Evolutionary conservation across 2,797 vertebrate genomes (phyloP).

Genomic region (Anableps anableps): DNA sequence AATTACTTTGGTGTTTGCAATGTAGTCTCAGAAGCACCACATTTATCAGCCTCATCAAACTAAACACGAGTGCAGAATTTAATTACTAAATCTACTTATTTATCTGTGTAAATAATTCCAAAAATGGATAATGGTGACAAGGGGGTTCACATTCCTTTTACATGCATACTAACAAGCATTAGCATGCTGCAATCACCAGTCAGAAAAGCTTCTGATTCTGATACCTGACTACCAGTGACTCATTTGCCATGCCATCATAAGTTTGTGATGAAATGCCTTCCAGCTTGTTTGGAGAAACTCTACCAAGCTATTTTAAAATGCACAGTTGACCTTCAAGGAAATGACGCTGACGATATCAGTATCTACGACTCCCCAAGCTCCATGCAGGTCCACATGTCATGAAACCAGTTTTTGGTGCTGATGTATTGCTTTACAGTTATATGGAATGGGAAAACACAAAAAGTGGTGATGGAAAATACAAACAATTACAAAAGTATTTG

Average conservation of each 20-base stretch:
- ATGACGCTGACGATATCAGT: slow-evolving; percentile 63
- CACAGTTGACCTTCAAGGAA: slow-evolving; percentile 75
- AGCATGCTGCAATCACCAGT: slow-evolving; percentile 42
- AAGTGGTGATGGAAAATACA: slow-evolving; percentile 56
- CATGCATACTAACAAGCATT: slow-evolving; percentile 46
- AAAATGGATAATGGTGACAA: slow-evolving; percentile 33
- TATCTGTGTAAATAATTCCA: slow-evolving; percentile 24
- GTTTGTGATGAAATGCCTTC: slow-evolving; percentile 65
- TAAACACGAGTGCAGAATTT: slow-evolving; percentile 38
- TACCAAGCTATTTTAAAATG: slow-evolving; percentile 69
- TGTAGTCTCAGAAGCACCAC: slow-evolving; percentile 28
- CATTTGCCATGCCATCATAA: slow-evolving; percentile 65
- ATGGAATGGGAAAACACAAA: slow-evolving; percentile 72
- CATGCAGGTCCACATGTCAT: slow-evolving; percentile 61
- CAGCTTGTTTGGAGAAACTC: slow-evolving; percentile 61
- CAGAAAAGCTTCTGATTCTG: slow-evolving; percentile 57
- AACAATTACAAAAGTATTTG: slow-evolving; percentile 64
- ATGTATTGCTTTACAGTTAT: slow-evolving; percentile 71
- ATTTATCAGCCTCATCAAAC: slow-evolving; percentile 27
- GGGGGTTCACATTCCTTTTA: slow-evolving; percentile 17
- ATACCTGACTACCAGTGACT: slow-evolving; percentile 72
- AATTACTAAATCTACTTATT: slow-evolving; percentile 36
- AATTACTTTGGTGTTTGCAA: slow-evolving; percentile 36
- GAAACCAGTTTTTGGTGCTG: slow-evolving; percentile 57
- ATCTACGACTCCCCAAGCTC: slow-evolving; percentile 62